These are phyloP conservation scores for Perca fluviatilis DNA, from an alignment of 2,113 vertebrate species.

Conservation along the genomic window DNA sequence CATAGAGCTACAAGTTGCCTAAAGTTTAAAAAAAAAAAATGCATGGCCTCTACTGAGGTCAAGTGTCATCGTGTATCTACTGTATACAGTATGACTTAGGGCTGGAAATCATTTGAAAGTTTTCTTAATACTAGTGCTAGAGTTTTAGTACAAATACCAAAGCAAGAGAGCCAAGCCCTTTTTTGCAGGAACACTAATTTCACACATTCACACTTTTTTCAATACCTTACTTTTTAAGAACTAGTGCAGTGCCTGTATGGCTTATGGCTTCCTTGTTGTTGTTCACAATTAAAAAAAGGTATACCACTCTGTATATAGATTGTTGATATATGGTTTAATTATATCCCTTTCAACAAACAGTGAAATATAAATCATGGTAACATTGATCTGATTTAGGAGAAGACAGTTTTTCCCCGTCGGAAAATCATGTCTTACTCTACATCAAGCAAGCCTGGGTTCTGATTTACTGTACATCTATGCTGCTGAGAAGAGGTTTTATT, in stretches of 20 bases:
- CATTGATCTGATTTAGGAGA: slow-evolving; percentile 26
- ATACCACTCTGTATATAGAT: not conserved
- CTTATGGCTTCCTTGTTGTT: slow-evolving; percentile 1
- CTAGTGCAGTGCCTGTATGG: not conserved
- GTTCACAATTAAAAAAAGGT: not conserved
- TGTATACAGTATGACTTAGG: not conserved
- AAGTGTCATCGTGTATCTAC: not conserved
- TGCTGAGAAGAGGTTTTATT: slow-evolving; percentile 34
- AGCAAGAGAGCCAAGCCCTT: no score
- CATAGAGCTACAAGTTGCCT: no score
- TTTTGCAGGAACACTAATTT: no score
- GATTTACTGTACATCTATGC: slow-evolving; percentile 28
- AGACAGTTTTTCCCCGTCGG: slow-evolving; percentile 1
- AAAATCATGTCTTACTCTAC: slow-evolving; percentile 22
- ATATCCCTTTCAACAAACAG: not conserved
- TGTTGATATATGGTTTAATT: slow-evolving; percentile 3
- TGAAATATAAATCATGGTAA: not conserved
- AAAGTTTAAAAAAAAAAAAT: no score
- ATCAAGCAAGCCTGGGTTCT: not conserved
- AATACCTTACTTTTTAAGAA: no score
- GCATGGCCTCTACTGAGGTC: no score
- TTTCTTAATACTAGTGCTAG: not conserved
- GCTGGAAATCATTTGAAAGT: not conserved
- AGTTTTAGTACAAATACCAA: no score
- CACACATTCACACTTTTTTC: no score